Evolutionary conservation across 1,140 invertebrate species (phyloP).

Genomic region (Apis dorsata): DNA sequence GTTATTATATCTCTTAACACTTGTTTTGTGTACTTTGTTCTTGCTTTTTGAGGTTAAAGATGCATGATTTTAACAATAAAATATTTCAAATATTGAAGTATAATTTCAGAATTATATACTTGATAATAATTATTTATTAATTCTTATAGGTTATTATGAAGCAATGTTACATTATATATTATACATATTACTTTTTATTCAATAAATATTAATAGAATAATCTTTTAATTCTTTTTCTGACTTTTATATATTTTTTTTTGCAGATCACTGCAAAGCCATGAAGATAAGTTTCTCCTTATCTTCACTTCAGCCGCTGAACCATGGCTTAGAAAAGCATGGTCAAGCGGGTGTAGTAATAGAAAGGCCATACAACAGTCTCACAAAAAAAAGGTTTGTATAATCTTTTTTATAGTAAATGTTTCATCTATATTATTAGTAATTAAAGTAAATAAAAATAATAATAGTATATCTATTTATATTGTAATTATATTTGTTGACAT

Average conservation of each 20-base stretch:
- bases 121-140: neutral
- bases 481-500: neutral
- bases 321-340: slow-evolving; percentile 80
- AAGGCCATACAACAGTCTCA: slow-evolving; percentile 85
- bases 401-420: slow-evolving; percentile 2
- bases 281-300: slow-evolving; percentile 81
- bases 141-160: neutral
- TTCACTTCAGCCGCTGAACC: slow-evolving; percentile 81
- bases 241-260: neutral
- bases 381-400: slow-evolving; percentile 81
- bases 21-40: neutral
- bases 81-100: neutral
- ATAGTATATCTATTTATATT: neutral
- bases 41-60: neutral
- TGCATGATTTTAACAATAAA: neutral
- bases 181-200: too few species aligned
- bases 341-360: slow-evolving; percentile 78
- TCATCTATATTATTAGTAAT: neutral
- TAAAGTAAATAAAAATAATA: too few species aligned
- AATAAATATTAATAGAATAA: too few species aligned
- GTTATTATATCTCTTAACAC: neutral
- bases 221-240: too few species aligned
- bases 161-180: neutral
- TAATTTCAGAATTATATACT: neutral
- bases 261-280: slow-evolving; percentile 77